Conservation (phyloP, 2,888 invertebrate species). For the Andrena camellia region DNA sequence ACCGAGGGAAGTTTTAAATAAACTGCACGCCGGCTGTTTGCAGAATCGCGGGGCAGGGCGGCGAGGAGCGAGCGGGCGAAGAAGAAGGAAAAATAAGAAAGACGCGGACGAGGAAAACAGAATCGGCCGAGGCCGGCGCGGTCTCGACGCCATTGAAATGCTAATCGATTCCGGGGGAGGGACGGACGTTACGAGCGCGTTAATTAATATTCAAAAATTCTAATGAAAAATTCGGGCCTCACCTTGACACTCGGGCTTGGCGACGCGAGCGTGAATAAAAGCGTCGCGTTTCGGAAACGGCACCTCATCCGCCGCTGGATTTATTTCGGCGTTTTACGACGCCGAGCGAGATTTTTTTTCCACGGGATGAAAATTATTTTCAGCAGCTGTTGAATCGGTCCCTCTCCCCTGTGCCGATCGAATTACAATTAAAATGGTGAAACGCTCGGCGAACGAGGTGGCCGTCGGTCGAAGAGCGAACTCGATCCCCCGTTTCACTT, state of each 20-base stretch:
- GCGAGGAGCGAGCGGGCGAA: neutral
- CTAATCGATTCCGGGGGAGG: constrained; percentile 44
- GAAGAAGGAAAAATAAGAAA: too few species aligned
- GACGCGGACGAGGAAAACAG: neutral
- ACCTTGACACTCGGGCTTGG: neutral
- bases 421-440: neutral
- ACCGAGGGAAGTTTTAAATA: constrained; percentile 51
- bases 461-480: neutral
- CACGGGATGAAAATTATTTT: neutral
- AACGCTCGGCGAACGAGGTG: too few species aligned
- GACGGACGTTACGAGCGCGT: neutral
- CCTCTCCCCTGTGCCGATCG: neutral
- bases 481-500: too few species aligned
- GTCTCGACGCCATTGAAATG: constrained; percentile 8
- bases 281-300: neutral
- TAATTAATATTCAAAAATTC: constrained; percentile 42
- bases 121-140: neutral
- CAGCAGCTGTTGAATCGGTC: neutral
- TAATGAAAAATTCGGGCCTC: constrained; percentile 32
- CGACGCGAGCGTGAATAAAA: too few species aligned
- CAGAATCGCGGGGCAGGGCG: neutral
- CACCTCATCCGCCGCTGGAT: neutral
- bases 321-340: constrained; percentile 5
- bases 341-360: neutral
- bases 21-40: constrained; percentile 35